These are phyloP conservation scores for Gerris buenoi DNA, from an alignment of 1,140 invertebrate species.

Conservation along the genomic window DNA sequence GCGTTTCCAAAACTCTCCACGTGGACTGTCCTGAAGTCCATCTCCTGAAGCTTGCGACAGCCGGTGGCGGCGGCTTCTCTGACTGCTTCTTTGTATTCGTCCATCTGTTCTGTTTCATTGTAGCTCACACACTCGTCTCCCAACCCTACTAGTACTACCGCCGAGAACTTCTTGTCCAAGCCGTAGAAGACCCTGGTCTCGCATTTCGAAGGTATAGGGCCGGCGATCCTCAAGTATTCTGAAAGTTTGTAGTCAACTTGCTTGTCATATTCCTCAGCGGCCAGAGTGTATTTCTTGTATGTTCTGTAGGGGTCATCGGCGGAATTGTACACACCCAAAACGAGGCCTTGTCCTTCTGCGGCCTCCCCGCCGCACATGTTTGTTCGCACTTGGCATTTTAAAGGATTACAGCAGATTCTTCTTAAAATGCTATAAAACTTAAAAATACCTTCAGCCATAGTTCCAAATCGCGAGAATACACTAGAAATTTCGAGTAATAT, in stretches of 20 bases:
- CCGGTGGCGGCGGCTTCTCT: constrained; percentile 33
- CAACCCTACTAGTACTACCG: constrained; percentile 33
- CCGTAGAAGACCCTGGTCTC: constrained; percentile 31
- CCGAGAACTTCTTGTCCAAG: constrained; percentile 28
- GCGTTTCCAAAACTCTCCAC: constrained; percentile 37
- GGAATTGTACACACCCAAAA: constrained; percentile 9
- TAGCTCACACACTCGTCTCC: constrained; percentile 31
- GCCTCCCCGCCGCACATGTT: constrained; percentile 7
- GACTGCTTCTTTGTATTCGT: constrained; percentile 34
- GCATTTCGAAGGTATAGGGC: constrained; percentile 31
- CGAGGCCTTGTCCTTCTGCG: constrained; percentile 3
- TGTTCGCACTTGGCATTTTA: background rate
- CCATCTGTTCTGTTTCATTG: constrained; percentile 33
- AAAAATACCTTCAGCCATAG: background rate
- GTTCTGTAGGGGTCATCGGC: constrained; percentile 1
- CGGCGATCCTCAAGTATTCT: constrained; percentile 13
- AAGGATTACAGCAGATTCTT: too few relatives aligned
- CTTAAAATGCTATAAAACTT: too few relatives aligned
- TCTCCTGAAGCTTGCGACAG: constrained; percentile 28
- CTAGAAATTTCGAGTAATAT: too few relatives aligned
- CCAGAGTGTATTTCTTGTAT: constrained; percentile 6
- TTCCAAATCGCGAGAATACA: too few relatives aligned
- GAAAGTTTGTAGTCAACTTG: background rate
- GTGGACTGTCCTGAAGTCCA: constrained; percentile 29
- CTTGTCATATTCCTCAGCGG: constrained; percentile 9